Evolutionary conservation across 92 coral and sea anemone genomes (phyloP).

Genomic region (Zoanthus sociatus): DNA sequence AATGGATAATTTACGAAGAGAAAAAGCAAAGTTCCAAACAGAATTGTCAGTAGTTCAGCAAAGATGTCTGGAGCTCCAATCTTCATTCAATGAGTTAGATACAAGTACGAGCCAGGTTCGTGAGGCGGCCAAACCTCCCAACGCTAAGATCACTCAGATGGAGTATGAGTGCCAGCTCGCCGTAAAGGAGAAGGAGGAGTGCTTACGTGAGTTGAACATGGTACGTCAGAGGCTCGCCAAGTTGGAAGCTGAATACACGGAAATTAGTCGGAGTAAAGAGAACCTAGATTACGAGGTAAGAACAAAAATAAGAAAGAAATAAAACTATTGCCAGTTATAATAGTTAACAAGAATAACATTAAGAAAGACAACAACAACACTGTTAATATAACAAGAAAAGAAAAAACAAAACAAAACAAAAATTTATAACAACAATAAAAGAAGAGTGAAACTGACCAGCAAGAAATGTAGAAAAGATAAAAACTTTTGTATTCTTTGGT

Average conservation of each 20-base stretch:
- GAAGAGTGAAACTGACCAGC: background rate
- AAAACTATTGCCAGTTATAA: background rate
- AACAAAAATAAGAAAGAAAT: background rate
- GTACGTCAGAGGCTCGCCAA: conserved; percentile 41
- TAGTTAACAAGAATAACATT: background rate
- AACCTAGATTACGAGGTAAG: conserved; percentile 59
- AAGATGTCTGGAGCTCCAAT: conserved; percentile 29
- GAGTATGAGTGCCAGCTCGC: conserved; percentile 33
- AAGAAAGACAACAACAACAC: background rate
- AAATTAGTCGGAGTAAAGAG: conserved; percentile 30
- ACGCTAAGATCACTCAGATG: conserved; percentile 22
- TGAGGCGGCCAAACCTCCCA: conserved; percentile 7
- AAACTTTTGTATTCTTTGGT: too few relatives aligned
- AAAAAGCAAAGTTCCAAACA: conserved; percentile 58
- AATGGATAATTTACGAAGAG: conserved; percentile 66
- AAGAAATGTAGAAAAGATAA: too few relatives aligned
- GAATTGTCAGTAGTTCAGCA: conserved; percentile 59
- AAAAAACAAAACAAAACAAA: background rate
- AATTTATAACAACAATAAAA: background rate
- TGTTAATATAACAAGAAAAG: background rate
- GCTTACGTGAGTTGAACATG: conserved; percentile 31
- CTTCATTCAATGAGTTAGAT: conserved; percentile 10
- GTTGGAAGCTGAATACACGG: conserved; percentile 43
- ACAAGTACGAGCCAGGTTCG: conserved; percentile 7
- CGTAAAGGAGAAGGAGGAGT: conserved; percentile 48